phyloP scores from a whole-genome alignment of 2,113 vertebrate species.

The Gobius niger region DNA sequence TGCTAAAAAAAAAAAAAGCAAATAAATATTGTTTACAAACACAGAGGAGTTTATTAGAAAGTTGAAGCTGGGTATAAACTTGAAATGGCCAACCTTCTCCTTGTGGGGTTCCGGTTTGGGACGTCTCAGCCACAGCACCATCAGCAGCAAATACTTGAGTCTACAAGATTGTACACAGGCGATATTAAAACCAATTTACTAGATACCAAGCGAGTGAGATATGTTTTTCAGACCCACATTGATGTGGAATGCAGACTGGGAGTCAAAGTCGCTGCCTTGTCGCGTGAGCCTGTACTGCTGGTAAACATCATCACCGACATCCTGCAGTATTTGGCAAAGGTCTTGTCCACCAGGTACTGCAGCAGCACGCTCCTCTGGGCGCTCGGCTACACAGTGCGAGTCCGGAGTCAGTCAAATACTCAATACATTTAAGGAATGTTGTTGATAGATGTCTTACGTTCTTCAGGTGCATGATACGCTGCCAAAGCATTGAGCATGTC shows the following conservation, averaged over 20 bases:
- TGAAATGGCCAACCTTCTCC: slow-evolving; percentile 79
- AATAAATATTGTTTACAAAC: background rate
- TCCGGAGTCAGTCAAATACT: background rate
- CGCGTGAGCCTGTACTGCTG: slow-evolving; percentile 91
- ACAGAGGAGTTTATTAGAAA: background rate
- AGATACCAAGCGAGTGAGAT: background rate
- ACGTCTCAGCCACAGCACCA: slow-evolving; percentile 82
- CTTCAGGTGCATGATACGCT: slow-evolving; percentile 92
- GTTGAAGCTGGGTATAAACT: background rate
- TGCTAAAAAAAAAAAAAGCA: slow-evolving; percentile 50
- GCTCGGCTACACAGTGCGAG: slow-evolving; percentile 75
- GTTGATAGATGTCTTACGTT: slow-evolving; percentile 74
- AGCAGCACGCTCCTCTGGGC: slow-evolving; percentile 80
- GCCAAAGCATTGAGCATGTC: slow-evolving; percentile 95
- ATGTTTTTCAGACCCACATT: slow-evolving; percentile 78
- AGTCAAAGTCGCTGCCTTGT: slow-evolving; percentile 90
- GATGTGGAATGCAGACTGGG: slow-evolving; percentile 88
- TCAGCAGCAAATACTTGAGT: slow-evolving; percentile 90
- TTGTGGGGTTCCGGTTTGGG: slow-evolving; percentile 86
- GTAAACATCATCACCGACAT: slow-evolving; percentile 91
- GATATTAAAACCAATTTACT: background rate
- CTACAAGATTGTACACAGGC: slow-evolving; percentile 58
- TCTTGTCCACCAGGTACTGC: slow-evolving; percentile 82
- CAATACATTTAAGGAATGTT: background rate
- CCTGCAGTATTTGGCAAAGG: slow-evolving; percentile 89